Percentiles rank a stretch among this genome's conserved stretches.
Conservation (phyloP, 2,797 vertebrate genomes). For the Paguma larvata region DNA sequence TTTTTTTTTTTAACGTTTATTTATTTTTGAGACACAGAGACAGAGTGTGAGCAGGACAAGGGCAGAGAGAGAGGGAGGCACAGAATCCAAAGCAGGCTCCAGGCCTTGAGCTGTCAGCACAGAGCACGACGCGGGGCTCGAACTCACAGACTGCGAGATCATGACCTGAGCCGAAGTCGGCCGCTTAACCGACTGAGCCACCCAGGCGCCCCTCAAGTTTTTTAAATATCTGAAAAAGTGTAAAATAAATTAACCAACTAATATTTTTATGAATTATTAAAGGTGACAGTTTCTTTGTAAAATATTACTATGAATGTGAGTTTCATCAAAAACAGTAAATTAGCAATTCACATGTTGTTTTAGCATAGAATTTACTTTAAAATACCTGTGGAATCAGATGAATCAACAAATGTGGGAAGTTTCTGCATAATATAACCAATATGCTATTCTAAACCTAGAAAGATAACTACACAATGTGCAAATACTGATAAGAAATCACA, state of each 20-base stretch:
- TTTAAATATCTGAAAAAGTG: background rate
- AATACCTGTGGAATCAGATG: background rate
- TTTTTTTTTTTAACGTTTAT: no score
- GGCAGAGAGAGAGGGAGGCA: no score
- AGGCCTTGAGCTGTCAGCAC: no score
- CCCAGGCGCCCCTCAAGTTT: background rate
- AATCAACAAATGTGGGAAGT: background rate
- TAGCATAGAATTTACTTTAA: background rate
- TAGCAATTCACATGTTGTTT: background rate
- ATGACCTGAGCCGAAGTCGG: no score
- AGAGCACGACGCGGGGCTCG: no score
- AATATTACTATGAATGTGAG: background rate
- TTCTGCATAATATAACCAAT: background rate
- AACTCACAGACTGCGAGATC: no score
- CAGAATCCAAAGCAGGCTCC: no score
- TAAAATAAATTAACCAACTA: slow-evolving; percentile 3
- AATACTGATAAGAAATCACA: background rate
- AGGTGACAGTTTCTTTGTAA: background rate
- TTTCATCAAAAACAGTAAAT: background rate
- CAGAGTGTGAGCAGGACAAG: no score
- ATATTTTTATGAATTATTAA: slow-evolving; percentile 15
- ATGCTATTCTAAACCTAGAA: background rate
- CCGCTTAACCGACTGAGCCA: no score
- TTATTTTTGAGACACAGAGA: no score
- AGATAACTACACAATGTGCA: background rate